Evolutionary conservation across 2,113 vertebrate genomes (phyloP), one percentile per base, ranked within the genome.

Genomic region (Elgaria multicarinata): DNA sequence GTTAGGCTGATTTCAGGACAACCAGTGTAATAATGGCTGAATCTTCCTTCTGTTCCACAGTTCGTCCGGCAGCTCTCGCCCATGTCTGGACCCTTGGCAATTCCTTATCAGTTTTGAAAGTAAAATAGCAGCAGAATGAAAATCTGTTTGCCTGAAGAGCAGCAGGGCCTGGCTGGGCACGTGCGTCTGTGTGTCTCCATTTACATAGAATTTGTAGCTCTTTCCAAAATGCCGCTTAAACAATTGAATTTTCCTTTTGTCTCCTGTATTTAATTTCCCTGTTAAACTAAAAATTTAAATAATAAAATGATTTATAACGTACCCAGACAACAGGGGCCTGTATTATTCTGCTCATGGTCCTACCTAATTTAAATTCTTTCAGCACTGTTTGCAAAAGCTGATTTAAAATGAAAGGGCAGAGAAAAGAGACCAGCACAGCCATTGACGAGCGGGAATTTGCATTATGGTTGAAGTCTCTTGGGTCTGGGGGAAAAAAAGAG

Each of bases 331-430:
- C 42, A 46, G 75, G 53, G 76, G 62, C 75, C 74, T 62, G 79
- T 14, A 67, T 87, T 79, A 87, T 92, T 94, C 95, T 95, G 96
- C 96, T 95, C 89, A 92, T 82, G 91, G 93, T 75, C 86, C 86
- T 95, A 95, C 96, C 96, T 97, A 94, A 96, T 97, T 96, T 96
- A 92, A 95, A 94, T 94, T 93, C 94, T 93, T 95, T 94, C 93
- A 91, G 89, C 94, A 93, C 93, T 92, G 87, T 53, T 90, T 93
- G 90, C 93, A 93, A 94, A 92, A 93, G 96, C 95, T 96, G 91
- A 95, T 91, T 95, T 91, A 88, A 77, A 85, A 92, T 90, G 93
- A 95, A 95, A 96, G 94, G 83, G 87, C 85, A 91, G 78, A 91
- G 94, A 95, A 95, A 96, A 94, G 92, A 93, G 92, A 88, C 94